Conservation (phyloP, 2,888 invertebrate species). For the Eupithecia exiguata region DNA sequence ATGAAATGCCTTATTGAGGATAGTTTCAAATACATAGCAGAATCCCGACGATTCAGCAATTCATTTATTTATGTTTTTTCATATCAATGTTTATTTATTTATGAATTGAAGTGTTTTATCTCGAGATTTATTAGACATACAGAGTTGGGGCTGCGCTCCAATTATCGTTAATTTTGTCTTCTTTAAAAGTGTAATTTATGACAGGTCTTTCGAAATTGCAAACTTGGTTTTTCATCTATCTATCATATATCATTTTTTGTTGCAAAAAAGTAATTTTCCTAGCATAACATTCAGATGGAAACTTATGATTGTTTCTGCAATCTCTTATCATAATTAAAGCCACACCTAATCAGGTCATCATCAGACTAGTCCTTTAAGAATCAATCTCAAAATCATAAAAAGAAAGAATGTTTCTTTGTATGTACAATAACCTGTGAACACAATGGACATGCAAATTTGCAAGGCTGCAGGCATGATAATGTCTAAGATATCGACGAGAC, state of each 20-base stretch:
- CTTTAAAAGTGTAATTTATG: too few species aligned
- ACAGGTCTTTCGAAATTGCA: too few species aligned
- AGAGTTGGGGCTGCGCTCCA: too few species aligned
- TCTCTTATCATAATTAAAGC: constrained; percentile 2
- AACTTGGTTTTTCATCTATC: too few species aligned
- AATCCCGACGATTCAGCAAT: not conserved
- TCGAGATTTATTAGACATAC: too few species aligned
- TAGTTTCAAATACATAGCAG: not conserved
- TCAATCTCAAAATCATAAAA: not conserved
- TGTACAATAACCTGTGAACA: not conserved
- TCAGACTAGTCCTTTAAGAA: not conserved
- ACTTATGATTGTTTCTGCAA: not conserved
- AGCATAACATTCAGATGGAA: not conserved
- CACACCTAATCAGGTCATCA: not conserved
- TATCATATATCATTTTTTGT: not conserved
- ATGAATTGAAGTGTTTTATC: too few species aligned
- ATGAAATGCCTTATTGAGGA: not conserved
- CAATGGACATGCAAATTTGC: too few species aligned
- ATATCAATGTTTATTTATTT: too few species aligned
- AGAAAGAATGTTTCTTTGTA: not conserved
- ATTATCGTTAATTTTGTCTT: too few species aligned
- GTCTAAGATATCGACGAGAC: too few species aligned
- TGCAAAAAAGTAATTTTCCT: not conserved
- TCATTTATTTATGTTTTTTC: too few species aligned
- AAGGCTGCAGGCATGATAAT: too few species aligned